Evolutionary conservation across 2,797 vertebrate species (phyloP).

Genomic region (Spondyliosoma cantharus): DNA sequence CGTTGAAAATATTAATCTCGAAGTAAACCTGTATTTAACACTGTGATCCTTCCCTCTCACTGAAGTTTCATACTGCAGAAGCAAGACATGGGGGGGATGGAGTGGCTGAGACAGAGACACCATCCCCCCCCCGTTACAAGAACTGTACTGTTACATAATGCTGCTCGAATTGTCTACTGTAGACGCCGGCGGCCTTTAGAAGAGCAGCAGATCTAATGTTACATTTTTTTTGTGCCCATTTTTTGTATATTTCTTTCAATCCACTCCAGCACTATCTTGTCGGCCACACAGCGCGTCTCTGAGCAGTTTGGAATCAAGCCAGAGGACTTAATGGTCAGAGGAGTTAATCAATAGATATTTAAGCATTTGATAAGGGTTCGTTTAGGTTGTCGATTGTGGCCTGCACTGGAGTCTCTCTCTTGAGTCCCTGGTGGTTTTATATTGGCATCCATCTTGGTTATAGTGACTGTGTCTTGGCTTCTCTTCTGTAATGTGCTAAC

Average conservation of each 20-base stretch:
- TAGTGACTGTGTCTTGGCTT: slow-evolving; percentile 36
- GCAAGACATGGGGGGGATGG: no score
- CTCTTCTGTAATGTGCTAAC: slow-evolving; percentile 58
- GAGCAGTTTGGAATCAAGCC: slow-evolving; percentile 5
- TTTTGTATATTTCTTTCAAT: not conserved
- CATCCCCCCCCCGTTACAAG: no score
- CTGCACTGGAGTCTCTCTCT: not conserved
- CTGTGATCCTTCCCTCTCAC: no score
- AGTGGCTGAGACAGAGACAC: no score
- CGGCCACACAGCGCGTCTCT: not conserved
- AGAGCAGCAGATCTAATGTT: not conserved
- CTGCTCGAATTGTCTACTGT: not conserved
- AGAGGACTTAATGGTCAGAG: slow-evolving; percentile 23
- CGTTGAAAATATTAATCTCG: no score
- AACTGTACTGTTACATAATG: no score
- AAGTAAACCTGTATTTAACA: no score
- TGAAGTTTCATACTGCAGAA: no score
- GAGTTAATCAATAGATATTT: slow-evolving; percentile 30
- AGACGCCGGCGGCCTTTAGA: not conserved
- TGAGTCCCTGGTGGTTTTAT: slow-evolving; percentile 35
- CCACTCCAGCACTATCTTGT: not conserved
- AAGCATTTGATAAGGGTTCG: slow-evolving; percentile 35
- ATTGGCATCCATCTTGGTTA: slow-evolving; percentile 29
- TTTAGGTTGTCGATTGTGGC: slow-evolving; percentile 38
- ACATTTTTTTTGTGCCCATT: not conserved